Evolutionary conservation across 2,888 invertebrate species (phyloP), one percentile per base, ranked within the genome.

Genomic region (Agrotis ipsilon): DNA sequence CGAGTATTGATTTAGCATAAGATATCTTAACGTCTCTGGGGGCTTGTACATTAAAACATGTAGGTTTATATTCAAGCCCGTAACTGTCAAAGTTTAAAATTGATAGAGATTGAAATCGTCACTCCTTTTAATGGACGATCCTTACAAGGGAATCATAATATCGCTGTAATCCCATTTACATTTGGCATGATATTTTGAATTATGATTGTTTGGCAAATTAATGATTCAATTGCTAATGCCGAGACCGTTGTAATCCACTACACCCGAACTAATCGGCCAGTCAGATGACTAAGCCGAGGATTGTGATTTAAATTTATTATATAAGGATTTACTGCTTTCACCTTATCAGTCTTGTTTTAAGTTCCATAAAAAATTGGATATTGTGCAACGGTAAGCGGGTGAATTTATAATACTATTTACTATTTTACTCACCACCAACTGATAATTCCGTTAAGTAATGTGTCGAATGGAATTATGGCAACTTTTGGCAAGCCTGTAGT

Each of bases 401-500:
- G 16, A 54, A 1, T 32, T 32, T 32, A 7, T 32, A 7, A 11
- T 39, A 39, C 9, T 39, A 39, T 39, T 39, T 19, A 16, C 19
- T 13, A 19, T 13, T 13, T 19, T 71, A 80, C 90, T 75, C 63
- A 92, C 92, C 91, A 92, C 92, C 92, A 91, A 64, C 71, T 75
- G 6, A 81, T 73, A n/a, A 92, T 57, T 27, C 83, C 87, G 46
- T 86, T 87, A 7, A 88, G 80, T 27, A 91, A 61, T 24, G 83
- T 89, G n/a, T 85, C 87, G 73, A 75, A 92, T 5, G 91, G 84
- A 57, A 91, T 84, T 6, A 87, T 71, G 0, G 89, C 90, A 6
- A 89, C 87, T 86, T 92, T 92, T 0, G 92, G 91, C 5, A 80
- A 57, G 9, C 92, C 92, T 0, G 92, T 92, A 2, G 92, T 92